Evolutionary conservation across 1,140 invertebrate species (phyloP), one percentile per base, ranked within the genome.

Genomic region (Hermatobates lingyangjiaoensis): DNA sequence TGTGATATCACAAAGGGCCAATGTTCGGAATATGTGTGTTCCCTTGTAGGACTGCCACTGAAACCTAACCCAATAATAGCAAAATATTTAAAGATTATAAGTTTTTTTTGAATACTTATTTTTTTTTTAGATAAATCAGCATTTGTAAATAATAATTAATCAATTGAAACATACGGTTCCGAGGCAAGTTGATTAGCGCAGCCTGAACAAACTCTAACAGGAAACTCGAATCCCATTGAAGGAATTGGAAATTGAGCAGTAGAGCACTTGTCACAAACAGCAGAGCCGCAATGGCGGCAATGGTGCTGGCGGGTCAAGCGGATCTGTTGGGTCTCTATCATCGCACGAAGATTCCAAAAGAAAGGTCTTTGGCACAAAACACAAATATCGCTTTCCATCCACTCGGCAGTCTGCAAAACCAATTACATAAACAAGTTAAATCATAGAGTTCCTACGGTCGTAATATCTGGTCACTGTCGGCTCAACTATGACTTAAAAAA

Each of bases 291-390:
- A 59, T 67, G 71, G 46, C 83, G 75, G 62, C 87, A 90, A 68
- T 90, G 85, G 68, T 90, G 91, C 69, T 96, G 92, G n/a, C n/a
- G n/a, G 48, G 92, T 72, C 58, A 80, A 68, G 58, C 90, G 92
- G 38, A 97, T 70, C 62, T 88, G 87, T 64, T 90, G 84, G 66
- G 89, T 86, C 63, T 96, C 89, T 81, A 96, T 91, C 92, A 99
- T 98, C 7, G 87, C 90, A 58, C 85, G 78, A 24, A 97, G 75
- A 67, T 98, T 98, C 94, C 95, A 99, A 66, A 98, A 98, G 66
- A 97, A 98, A 21, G 95, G 95, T 57, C 82, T 74, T 34, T 80
- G 77, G 69, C 95, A 98, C 48, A 88, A 74, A 70, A 97, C 81
- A 66, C 95, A 99, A 27, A 79, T 74, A 67, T 97, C 91, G 51